Conservation (phyloP, 1,140 invertebrate genomes). For the Aphidius ervi region DNA sequence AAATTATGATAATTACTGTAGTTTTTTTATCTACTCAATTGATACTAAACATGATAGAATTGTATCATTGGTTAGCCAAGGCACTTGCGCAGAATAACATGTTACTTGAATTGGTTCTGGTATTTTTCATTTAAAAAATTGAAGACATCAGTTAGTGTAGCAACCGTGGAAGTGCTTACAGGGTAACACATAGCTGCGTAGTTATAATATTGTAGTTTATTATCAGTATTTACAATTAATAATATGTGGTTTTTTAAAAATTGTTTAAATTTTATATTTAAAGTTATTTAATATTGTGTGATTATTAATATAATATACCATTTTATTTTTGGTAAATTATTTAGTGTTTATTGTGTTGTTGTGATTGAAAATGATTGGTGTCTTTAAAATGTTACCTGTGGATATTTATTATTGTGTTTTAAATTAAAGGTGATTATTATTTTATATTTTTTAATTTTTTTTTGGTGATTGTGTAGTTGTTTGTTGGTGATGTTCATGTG, state of each 20-base stretch:
- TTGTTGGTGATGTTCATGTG: conserved; percentile 10
- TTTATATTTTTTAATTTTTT: neutral
- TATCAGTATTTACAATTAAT: too few relatives aligned
- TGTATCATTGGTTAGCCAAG: neutral
- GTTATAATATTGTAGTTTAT: conserved; percentile 9
- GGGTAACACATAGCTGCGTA: conserved; percentile 37
- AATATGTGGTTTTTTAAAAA: too few relatives aligned
- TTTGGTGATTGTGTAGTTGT: conserved; percentile 6
- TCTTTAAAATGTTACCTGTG: too few relatives aligned
- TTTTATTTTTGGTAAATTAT: too few relatives aligned
- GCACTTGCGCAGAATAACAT: conserved; percentile 7
- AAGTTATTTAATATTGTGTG: too few relatives aligned
- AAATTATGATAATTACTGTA: neutral
- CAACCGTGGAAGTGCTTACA: conserved; percentile 34
- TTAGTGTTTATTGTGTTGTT: too few relatives aligned
- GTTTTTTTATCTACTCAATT: neutral
- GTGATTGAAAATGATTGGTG: too few relatives aligned
- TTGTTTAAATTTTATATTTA: too few relatives aligned
- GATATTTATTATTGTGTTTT: too few relatives aligned
- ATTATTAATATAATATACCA: too few relatives aligned
- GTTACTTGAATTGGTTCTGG: conserved; percentile 16
- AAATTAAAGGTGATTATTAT: too few relatives aligned
- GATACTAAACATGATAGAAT: too few relatives aligned
- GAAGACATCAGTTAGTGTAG: conserved; percentile 38
- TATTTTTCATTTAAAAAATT: conserved; percentile 16